Conservation (phyloP, 2,797 vertebrate species). For the Propithecus deckenii region DNA sequence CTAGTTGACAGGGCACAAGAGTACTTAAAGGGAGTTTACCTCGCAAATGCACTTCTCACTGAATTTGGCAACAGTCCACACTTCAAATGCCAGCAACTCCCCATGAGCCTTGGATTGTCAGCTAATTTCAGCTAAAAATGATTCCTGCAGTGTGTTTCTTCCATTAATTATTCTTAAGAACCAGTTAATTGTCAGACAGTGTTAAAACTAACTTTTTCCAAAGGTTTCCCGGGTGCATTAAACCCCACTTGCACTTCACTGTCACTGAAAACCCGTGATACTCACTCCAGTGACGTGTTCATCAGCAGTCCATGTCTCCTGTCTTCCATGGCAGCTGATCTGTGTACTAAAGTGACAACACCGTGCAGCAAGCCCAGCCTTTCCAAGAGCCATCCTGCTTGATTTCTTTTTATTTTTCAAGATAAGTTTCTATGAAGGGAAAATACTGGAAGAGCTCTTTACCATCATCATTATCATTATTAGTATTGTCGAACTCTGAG, state of each 20-base stretch:
- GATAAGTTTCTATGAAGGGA: neutral
- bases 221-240: neutral
- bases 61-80: neutral
- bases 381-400: neutral
- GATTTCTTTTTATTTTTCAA: neutral
- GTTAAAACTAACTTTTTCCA: slow-evolving; percentile 50
- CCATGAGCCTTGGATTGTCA: neutral
- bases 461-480: neutral
- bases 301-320: fast-evolving
- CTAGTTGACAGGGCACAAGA: neutral
- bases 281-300: neutral
- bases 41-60: slow-evolving; percentile 4
- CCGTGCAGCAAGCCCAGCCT: neutral
- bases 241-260: neutral
- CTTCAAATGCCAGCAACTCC: slow-evolving; percentile 55
- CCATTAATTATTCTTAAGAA: slow-evolving; percentile 43
- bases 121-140: slow-evolving; percentile 56
- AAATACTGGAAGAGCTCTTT: neutral
- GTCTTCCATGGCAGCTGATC: neutral
- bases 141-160: slow-evolving; percentile 13
- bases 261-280: neutral
- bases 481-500: neutral
- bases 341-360: fast-evolving
- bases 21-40: slow-evolving; percentile 28
- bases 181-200: neutral